phyloP scores from a whole-genome alignment of 2,888 invertebrate species.

The Dasysyrphus albostriatus region DNA sequence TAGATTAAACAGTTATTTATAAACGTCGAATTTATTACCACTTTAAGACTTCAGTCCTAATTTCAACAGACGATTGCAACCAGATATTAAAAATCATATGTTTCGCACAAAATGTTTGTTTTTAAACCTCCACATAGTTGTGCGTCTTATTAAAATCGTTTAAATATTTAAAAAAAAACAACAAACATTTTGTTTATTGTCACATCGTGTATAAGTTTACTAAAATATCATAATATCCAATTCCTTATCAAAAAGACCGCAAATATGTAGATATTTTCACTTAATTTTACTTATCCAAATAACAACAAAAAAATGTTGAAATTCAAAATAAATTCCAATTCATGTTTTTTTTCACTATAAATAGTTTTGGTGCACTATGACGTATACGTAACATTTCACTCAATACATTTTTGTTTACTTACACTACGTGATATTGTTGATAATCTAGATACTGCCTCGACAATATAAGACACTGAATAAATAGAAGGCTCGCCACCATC shows the following conservation, averaged over 20 bases:
- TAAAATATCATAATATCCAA: neutral
- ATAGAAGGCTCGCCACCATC: conserved; percentile 47
- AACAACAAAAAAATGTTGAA: neutral
- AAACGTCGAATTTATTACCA: too few relatives aligned
- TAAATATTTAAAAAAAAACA: too few relatives aligned
- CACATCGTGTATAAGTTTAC: neutral
- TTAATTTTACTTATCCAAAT: neutral
- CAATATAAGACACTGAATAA: conserved; percentile 64
- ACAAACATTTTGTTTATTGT: neutral
- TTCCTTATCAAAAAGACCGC: neutral
- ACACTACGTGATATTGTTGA: conserved; percentile 41
- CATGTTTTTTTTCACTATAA: neutral
- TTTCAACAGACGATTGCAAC: too few relatives aligned
- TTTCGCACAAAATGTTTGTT: too few relatives aligned
- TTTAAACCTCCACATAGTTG: too few relatives aligned
- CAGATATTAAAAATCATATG: too few relatives aligned
- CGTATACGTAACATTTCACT: conserved; percentile 31
- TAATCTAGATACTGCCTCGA: conserved; percentile 50
- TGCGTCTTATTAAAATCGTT: too few relatives aligned
- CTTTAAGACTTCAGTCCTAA: too few relatives aligned
- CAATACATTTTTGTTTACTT: conserved; percentile 36
- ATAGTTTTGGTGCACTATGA: conserved; percentile 22
- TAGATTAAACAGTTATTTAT: too few relatives aligned
- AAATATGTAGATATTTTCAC: neutral
- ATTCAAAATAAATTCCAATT: neutral